A percentile compares a stretch with the other conserved stretches of the same genome.
These are phyloP conservation scores for Sebastes reedi DNA, from an alignment of 2,797 vertebrate genomes.

Conservation along the genomic window DNA sequence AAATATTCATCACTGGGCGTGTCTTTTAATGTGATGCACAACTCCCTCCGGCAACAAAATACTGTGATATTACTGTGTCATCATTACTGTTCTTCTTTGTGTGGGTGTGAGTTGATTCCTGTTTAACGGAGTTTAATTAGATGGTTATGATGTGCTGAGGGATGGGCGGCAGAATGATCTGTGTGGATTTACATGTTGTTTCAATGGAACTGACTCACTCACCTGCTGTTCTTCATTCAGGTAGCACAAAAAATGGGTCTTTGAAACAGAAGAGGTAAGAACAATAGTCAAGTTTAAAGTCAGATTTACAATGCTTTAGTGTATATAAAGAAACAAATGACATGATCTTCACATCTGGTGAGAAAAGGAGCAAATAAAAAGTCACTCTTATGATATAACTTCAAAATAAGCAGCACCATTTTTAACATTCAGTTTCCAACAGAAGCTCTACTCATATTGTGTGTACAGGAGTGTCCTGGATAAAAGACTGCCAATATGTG, in stretches of 20 bases:
- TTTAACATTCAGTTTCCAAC: background rate
- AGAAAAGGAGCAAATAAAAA: background rate
- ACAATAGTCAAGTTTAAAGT: background rate
- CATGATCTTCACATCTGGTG: no score
- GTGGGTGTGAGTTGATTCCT: background rate
- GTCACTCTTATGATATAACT: background rate
- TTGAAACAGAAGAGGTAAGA: constrained; percentile 36
- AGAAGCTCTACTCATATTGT: background rate
- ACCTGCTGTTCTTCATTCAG: constrained; percentile 14
- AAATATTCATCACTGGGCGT: background rate
- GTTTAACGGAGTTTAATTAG: background rate
- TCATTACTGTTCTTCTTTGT: background rate
- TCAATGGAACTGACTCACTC: background rate
- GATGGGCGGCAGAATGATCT: background rate
- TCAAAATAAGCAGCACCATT: background rate
- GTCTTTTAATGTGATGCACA: background rate
- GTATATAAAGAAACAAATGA: no score
- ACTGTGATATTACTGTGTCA: background rate
- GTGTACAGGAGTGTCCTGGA: background rate
- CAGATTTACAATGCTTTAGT: no score
- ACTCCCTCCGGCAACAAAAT: background rate
- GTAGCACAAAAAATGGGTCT: constrained; percentile 18
- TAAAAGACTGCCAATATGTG: no score
- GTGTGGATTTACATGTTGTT: background rate
- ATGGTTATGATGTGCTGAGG: background rate